Evolutionary conservation across 2,113 vertebrate genomes (phyloP).

Genomic region (Setophaga kirtlandii): DNA sequence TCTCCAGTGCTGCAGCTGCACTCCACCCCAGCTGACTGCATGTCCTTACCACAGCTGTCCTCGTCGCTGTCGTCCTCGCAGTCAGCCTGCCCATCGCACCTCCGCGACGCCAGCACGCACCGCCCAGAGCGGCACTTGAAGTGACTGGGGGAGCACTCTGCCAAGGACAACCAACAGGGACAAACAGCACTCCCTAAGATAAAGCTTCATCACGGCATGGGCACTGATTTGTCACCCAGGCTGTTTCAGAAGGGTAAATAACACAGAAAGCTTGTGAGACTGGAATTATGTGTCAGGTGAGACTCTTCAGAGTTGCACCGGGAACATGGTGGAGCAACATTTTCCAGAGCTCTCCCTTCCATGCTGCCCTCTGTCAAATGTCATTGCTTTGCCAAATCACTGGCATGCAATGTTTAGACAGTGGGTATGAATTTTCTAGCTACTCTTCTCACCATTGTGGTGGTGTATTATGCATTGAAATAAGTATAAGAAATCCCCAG

Average conservation of each 20-base stretch:
- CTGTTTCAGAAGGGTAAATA: not conserved
- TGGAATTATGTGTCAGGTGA: not conserved
- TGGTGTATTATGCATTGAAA: not conserved
- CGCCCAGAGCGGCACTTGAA: slow-evolving; percentile 92
- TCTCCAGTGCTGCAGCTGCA: not conserved
- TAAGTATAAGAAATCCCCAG: not conserved
- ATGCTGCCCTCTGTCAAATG: not conserved
- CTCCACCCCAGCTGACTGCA: not conserved
- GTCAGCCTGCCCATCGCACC: slow-evolving; percentile 91
- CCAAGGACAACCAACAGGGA: slow-evolving; percentile 41
- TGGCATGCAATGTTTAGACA: not conserved
- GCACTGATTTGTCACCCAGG: not conserved
- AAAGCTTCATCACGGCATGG: not conserved
- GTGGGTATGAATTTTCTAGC: not conserved
- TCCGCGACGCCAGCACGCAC: slow-evolving; percentile 88
- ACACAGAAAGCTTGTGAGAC: not conserved
- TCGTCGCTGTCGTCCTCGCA: slow-evolving; percentile 97
- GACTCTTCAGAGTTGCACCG: not conserved
- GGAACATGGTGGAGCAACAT: not conserved
- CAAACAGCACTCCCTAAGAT: not conserved
- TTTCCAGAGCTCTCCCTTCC: not conserved
- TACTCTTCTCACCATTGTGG: not conserved
- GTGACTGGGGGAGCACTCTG: slow-evolving; percentile 96
- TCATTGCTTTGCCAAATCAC: not conserved
- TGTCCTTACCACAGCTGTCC: slow-evolving; percentile 88